Evolutionary conservation across 2,113 vertebrate species (phyloP).

Genomic region (Callipepla californica): DNA sequence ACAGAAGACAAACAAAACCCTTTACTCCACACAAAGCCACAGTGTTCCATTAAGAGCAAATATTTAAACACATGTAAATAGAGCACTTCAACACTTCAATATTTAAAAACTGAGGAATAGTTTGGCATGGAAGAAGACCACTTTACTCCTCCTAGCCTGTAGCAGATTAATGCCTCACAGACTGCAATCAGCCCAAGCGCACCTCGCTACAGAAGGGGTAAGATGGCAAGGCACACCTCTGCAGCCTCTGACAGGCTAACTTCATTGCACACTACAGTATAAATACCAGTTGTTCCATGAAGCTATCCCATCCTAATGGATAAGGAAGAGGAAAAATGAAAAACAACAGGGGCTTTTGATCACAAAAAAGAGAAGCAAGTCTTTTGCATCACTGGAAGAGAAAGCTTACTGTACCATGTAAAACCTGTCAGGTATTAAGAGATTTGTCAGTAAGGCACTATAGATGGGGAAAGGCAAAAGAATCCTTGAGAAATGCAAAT

Average conservation of each 20-base stretch:
- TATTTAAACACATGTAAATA: not conserved
- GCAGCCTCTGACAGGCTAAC: not conserved
- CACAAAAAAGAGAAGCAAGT: not conserved
- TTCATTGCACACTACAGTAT: not conserved
- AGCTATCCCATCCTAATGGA: not conserved
- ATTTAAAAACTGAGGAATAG: not conserved
- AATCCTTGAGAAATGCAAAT: slow-evolving; percentile 1
- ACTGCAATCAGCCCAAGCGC: not conserved
- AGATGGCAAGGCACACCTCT: not conserved
- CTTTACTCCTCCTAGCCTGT: not conserved
- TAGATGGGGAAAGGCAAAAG: not conserved
- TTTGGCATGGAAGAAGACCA: not conserved
- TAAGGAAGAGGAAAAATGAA: not conserved
- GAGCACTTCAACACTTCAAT: not conserved
- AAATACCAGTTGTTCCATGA: not conserved
- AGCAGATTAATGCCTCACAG: not conserved
- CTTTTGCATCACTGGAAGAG: not conserved
- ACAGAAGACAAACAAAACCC: not conserved
- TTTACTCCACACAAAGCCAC: not conserved
- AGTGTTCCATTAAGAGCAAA: not conserved
- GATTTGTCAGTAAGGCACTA: slow-evolving; percentile 24
- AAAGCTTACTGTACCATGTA: not conserved
- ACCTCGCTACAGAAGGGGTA: not conserved
- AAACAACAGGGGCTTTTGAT: not conserved
- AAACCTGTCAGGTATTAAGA: slow-evolving; percentile 12